Percentiles rank a stretch among this genome's conserved stretches.
Conservation (phyloP, 2,797 vertebrate genomes). For the Micromesistius poutassou region DNA sequence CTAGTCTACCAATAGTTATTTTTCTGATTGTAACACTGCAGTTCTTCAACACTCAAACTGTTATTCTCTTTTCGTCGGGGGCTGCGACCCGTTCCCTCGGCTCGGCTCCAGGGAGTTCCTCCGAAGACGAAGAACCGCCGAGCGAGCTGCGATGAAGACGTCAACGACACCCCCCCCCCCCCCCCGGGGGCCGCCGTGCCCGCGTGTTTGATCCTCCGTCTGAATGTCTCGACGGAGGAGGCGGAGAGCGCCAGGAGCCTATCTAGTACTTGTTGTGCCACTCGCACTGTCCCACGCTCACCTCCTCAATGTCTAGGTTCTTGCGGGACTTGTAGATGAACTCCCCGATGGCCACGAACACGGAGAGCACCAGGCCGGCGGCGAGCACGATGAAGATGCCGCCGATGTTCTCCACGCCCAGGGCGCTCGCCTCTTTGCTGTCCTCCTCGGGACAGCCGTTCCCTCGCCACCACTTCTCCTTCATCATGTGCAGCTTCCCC, state of each 20-base stretch:
- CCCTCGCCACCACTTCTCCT: slow-evolving; percentile 98
- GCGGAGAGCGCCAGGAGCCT: no score
- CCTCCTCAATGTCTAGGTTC: slow-evolving; percentile 91
- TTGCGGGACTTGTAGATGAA: slow-evolving; percentile 95
- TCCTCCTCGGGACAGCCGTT: slow-evolving; percentile 97
- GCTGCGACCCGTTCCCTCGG: slow-evolving; percentile 20
- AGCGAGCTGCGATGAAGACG: neutral
- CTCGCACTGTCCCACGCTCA: slow-evolving; percentile 78
- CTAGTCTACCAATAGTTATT: slow-evolving; percentile 50
- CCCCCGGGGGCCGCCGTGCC: no score
- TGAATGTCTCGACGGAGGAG: neutral
- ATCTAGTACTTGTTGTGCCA: slow-evolving; percentile 79
- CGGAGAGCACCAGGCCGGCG: slow-evolving; percentile 93
- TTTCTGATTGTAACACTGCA: slow-evolving; percentile 66
- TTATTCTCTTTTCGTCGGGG: slow-evolving; percentile 27
- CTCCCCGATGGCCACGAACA: slow-evolving; percentile 96
- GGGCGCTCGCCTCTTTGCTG: slow-evolving; percentile 93
- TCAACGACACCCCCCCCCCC: no score
- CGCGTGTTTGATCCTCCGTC: no score
- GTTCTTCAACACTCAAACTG: slow-evolving; percentile 51
- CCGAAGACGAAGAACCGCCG: neutral
- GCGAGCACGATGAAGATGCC: slow-evolving; percentile 98
- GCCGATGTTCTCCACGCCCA: slow-evolving; percentile 96
- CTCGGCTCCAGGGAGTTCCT: neutral
- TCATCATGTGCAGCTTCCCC: slow-evolving; percentile 98